These are phyloP conservation scores for Napeogenes inachia DNA, from an alignment of 2,888 invertebrate genomes.

Conservation along the genomic window DNA sequence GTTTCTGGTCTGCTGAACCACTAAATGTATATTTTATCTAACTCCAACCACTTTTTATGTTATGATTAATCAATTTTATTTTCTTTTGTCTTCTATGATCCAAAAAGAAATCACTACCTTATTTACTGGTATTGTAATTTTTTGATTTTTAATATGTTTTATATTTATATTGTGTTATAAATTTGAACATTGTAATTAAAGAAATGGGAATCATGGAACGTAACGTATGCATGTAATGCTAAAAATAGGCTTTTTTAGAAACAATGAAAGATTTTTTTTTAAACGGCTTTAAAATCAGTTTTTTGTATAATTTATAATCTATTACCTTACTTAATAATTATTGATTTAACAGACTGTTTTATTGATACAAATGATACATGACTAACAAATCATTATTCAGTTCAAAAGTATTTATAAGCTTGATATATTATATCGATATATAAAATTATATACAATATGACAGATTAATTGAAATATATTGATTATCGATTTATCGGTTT, in stretches of 20 bases:
- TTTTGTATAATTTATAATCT: no score
- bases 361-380: not conserved
- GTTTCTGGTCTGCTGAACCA: no score
- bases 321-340: no score
- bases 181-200: no score
- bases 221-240: no score
- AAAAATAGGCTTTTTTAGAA: no score
- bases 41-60: not conserved
- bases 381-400: not conserved
- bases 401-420: not conserved
- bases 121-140: not conserved
- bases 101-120: not conserved
- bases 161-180: no score
- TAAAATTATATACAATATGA: not conserved
- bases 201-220: no score
- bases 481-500: not conserved
- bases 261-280: no score
- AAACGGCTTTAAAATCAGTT: no score
- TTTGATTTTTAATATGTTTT: not conserved
- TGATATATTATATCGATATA: not conserved
- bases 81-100: not conserved
- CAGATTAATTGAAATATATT: not conserved
- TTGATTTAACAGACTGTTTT: not conserved
- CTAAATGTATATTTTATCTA: no score
- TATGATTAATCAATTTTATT: not conserved